Percentiles rank a stretch among this genome's conserved stretches.
Conservation (phyloP, 2,797 vertebrate genomes). For the Muscicapa striata region DNA sequence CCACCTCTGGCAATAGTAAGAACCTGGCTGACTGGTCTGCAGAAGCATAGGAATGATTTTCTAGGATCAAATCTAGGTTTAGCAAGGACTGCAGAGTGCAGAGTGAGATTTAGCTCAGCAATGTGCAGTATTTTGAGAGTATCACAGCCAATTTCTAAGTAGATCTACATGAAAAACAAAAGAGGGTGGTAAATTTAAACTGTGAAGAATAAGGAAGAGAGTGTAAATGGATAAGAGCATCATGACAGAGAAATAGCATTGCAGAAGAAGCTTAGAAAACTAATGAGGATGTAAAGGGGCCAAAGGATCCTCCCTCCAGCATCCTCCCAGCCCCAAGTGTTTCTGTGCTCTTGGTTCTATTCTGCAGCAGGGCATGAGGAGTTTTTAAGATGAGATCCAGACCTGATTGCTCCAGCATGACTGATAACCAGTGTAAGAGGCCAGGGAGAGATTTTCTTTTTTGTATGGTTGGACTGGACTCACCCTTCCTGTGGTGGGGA, state of each 20-base stretch:
- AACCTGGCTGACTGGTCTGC: background rate
- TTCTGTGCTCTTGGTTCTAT: background rate
- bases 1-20: background rate
- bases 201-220: background rate
- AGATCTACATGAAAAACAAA: background rate
- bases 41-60: background rate
- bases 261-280: background rate
- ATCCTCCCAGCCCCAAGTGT: background rate
- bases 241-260: background rate
- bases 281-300: background rate
- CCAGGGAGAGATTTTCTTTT: background rate
- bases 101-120: background rate
- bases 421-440: background rate
- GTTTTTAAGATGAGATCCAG: background rate
- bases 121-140: background rate
- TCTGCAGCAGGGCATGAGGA: background rate
- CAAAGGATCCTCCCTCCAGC: background rate
- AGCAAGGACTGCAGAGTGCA: background rate
- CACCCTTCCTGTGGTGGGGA: background rate
- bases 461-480: background rate
- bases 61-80: background rate
- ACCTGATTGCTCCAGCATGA: accelerated
- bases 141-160: background rate
- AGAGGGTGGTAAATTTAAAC: background rate
- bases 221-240: background rate